A percentile compares a stretch with the other conserved stretches of the same genome.
Conservation (phyloP, 2,888 invertebrate species). For the Phengaris arion region DNA sequence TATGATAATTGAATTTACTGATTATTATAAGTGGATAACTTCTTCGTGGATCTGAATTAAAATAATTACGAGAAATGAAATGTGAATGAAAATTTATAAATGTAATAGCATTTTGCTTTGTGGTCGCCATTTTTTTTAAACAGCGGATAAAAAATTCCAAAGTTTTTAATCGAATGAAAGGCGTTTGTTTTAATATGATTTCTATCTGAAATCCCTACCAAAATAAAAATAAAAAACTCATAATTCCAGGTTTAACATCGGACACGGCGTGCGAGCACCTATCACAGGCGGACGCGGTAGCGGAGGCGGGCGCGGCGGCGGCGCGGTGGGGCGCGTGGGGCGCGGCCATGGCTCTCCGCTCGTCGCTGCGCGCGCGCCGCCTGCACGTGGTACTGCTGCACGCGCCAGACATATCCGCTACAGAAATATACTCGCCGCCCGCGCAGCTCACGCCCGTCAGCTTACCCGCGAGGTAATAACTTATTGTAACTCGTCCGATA, state of each 20-base stretch:
- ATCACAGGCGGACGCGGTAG: conserved; percentile 53
- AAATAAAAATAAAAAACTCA: background rate
- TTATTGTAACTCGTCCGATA: too few relatives aligned
- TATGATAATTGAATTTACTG: too few relatives aligned
- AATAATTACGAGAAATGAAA: too few relatives aligned
- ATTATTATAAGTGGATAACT: too few relatives aligned
- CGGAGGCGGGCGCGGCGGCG: conserved; percentile 71
- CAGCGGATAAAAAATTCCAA: too few relatives aligned
- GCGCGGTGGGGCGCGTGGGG: conserved; percentile 89
- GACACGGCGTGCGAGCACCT: conserved; percentile 71
- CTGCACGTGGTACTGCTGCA: conserved; percentile 88
- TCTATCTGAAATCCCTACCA: background rate
- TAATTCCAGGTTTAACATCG: conserved; percentile 62
- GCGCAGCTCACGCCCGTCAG: conserved; percentile 62
- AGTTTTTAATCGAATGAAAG: too few relatives aligned
- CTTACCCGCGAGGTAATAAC: conserved; percentile 63
- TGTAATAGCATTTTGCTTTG: too few relatives aligned
- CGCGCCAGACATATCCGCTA: conserved; percentile 83
- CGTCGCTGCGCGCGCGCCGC: conserved; percentile 84
- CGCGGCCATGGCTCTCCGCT: conserved; percentile 85
- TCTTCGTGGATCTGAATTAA: too few relatives aligned
- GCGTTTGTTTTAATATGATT: too few relatives aligned
- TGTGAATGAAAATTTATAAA: too few relatives aligned
- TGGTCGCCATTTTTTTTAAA: too few relatives aligned
- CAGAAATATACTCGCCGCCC: conserved; percentile 83